Evolutionary conservation across 2,113 vertebrate species (phyloP).

Genomic region (Tachuris rubrigastra): DNA sequence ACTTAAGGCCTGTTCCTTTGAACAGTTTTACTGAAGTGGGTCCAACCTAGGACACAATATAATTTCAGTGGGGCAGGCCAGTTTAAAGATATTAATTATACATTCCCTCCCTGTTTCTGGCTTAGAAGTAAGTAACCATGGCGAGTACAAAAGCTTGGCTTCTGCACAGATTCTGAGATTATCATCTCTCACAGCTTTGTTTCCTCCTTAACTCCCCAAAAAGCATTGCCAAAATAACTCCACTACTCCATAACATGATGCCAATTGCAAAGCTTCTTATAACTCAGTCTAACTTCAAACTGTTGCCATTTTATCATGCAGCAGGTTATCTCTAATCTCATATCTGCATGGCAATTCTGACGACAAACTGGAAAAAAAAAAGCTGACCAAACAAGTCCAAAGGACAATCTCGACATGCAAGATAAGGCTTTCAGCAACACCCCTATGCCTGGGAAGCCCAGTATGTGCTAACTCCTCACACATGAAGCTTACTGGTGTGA

Average conservation of each 20-base stretch:
- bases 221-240: not conserved
- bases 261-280: not conserved
- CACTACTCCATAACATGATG: not conserved
- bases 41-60: not conserved
- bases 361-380: not conserved
- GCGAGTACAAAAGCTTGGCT: not conserved
- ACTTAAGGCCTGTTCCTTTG: not conserved
- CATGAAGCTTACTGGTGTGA: rapidly evolving
- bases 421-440: not conserved
- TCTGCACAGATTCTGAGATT: not conserved
- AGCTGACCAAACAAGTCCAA: not conserved
- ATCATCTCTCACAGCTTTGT: not conserved
- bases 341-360: not conserved
- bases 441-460: not conserved
- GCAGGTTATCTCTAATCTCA: not conserved
- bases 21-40: not conserved
- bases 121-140: slow-evolving; percentile 39
- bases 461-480: not conserved
- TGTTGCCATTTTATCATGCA: not conserved
- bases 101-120: not conserved
- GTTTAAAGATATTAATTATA: not conserved
- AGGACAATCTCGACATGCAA: not conserved
- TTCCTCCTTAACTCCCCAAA: not conserved
- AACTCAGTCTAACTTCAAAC: not conserved
- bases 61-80: not conserved